Conservation (phyloP, 2,888 invertebrate species). For the Morinoia aosen region DNA sequence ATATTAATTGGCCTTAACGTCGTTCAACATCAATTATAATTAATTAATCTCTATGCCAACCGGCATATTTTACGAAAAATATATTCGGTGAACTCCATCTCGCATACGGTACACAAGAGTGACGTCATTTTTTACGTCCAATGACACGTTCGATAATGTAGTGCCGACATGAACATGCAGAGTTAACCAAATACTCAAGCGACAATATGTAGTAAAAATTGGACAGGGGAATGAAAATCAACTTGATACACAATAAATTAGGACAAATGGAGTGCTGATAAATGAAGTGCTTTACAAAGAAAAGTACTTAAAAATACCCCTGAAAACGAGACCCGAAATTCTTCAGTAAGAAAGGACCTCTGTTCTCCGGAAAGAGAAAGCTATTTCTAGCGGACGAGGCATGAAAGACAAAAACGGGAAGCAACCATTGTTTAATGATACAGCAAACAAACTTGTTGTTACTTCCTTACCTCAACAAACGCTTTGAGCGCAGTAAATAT, state of each 20-base stretch:
- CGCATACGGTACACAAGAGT: neutral
- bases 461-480: conserved; percentile 5
- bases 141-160: neutral
- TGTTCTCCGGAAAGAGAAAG: neutral
- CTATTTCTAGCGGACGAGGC: neutral
- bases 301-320: neutral
- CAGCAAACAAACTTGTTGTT: neutral
- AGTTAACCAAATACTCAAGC: neutral
- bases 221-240: neutral
- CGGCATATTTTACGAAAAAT: neutral
- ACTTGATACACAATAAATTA: neutral
- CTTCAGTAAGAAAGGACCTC: neutral
- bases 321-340: neutral
- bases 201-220: neutral
- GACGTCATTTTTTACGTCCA: neutral
- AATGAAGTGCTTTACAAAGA: neutral
- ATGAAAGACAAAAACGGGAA: neutral
- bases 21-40: neutral
- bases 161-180: neutral
- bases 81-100: neutral
- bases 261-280: neutral
- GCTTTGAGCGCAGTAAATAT: neutral
- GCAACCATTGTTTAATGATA: neutral
- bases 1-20: neutral
- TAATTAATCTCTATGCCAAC: neutral